These are phyloP conservation scores for Yponomeuta cagnagella DNA, from an alignment of 2,888 invertebrate genomes.

Conservation along the genomic window DNA sequence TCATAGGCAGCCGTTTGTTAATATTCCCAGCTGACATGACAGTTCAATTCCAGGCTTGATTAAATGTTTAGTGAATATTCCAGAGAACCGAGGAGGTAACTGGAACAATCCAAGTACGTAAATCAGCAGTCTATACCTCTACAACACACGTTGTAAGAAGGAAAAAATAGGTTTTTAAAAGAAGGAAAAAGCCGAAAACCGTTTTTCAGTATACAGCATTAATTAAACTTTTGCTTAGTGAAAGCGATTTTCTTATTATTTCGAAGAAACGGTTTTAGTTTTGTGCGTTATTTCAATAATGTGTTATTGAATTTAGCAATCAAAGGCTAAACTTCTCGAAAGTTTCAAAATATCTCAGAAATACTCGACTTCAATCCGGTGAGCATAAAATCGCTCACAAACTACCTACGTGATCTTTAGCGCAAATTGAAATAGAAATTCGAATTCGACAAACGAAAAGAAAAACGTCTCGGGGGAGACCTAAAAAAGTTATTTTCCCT, in stretches of 20 bases:
- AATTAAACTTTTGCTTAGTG: too few species aligned
- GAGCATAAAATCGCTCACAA: not conserved
- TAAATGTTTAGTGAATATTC: constrained; percentile 23
- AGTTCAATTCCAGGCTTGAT: constrained; percentile 63
- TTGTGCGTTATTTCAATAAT: too few species aligned
- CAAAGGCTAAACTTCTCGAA: too few species aligned
- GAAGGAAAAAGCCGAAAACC: too few species aligned
- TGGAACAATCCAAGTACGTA: not conserved
- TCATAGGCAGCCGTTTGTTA: constrained; percentile 68
- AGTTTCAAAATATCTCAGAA: not conserved
- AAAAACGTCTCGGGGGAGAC: constrained; percentile 6
- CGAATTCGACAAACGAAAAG: not conserved
- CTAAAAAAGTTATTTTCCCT: constrained; percentile 31
- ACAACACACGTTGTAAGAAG: too few species aligned
- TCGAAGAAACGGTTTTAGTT: too few species aligned
- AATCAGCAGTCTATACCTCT: too few species aligned
- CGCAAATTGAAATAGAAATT: constrained; percentile 12
- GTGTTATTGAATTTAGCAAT: too few species aligned
- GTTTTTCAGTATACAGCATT: too few species aligned
- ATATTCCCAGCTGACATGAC: constrained; percentile 66
- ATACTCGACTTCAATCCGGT: not conserved
- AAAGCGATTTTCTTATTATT: too few species aligned
- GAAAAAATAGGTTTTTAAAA: too few species aligned
- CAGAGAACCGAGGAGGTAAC: not conserved
- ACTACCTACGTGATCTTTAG: not conserved